Conservation (phyloP, 1,140 invertebrate species). For the Leptopilina clavipes region DNA sequence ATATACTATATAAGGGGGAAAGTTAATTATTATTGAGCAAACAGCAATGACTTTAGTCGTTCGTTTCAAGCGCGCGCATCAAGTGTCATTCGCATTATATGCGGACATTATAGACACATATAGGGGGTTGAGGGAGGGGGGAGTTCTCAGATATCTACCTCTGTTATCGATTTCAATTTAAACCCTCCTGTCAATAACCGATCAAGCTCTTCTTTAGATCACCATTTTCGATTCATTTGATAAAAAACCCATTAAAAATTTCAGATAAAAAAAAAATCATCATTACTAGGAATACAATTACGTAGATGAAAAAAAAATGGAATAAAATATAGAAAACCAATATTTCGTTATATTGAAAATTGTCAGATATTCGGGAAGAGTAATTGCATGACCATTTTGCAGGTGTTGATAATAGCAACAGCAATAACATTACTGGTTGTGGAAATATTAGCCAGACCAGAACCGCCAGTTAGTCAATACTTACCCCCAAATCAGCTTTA, state of each 20-base stretch:
- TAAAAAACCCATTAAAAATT: too few species aligned
- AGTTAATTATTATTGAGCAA: conserved; percentile 63
- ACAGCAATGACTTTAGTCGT: conserved; percentile 35
- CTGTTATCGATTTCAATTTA: conserved; percentile 7
- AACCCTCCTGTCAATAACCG: neutral
- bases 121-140: neutral
- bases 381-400: conserved; percentile 29
- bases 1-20: conserved; percentile 49
- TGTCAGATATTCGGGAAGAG: neutral
- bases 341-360: too few species aligned
- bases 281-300: too few species aligned
- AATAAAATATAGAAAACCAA: too few species aligned
- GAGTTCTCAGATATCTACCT: neutral
- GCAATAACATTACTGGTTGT: conserved; percentile 54
- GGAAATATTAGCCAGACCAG: conserved; percentile 55
- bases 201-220: neutral
- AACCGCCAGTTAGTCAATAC: conserved; percentile 74
- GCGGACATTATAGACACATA: neutral
- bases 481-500: conserved; percentile 73
- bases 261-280: too few species aligned
- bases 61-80: conserved; percentile 22
- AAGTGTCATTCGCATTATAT: conserved; percentile 53
- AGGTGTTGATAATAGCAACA: conserved; percentile 56
- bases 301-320: too few species aligned
- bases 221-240: neutral